Evolutionary conservation across 37 sponge, comb jelly and placozoan genomes (phyloP), one percentile per base, ranked within the genome.

Genomic region (Petrosia ficiformis): DNA sequence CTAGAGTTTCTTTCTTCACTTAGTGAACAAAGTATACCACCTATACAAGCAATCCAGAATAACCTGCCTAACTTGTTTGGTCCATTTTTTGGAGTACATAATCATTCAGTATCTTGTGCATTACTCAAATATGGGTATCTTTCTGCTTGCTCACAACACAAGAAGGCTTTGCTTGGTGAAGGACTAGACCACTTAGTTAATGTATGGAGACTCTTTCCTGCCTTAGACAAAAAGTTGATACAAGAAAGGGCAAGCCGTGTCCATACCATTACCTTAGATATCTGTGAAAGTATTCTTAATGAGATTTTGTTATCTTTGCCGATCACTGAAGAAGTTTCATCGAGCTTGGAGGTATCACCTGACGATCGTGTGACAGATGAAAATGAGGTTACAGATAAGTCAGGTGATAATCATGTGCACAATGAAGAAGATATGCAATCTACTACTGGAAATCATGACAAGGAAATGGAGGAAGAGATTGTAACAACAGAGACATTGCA

Each of bases 31-130:
- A 86, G 90, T 5, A 56, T 38, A 0, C 30, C 90, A 30, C 82
- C 75, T 4, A 21, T 33, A 14, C 16, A 42, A 24, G 86, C 67
- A 24, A 59, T 90, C 34, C 77, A 72, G 58, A 63, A 16, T 34
- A 30, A 73, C 70, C 57, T 90, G 69, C 86, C 90, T 5, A 90
- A 90, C 69, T 74, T 90, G 33, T 85, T 90, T 85, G 90, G 90
- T 4, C 90, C 90, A 42, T 65, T 81, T 21, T 90, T 90, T 85
- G 90, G 90, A 28, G 54, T 85, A 31, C 25, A 39, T 1, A 36
- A 67, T 26, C 86, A 85, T 40, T 42, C 33, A 6, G 74, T 81
- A 22, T 81, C 86, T 54, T 73, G 76, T 57, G 57, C 79, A 39
- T 67, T 90, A 44, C 77, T 90, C 57, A 61, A 85, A 64, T 90